Percentiles rank a stretch among this genome's conserved stretches.
Evolutionary conservation across 2,888 invertebrate species (phyloP).

Genomic region (Apomyelois bistriatella): DNA sequence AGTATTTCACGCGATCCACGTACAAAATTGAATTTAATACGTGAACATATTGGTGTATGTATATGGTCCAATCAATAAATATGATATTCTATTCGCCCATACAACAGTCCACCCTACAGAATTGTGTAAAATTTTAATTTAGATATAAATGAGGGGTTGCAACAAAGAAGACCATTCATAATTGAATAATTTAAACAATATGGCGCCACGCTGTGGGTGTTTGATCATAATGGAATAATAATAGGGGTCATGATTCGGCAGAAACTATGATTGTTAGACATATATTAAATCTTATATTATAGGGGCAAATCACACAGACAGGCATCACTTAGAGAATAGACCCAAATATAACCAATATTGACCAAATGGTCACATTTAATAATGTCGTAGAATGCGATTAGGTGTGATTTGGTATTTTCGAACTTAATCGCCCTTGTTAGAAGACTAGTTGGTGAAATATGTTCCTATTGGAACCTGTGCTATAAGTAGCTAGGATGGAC

Average conservation of each 20-base stretch:
- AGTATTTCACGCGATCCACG: neutral
- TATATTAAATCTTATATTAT: too few relatives aligned
- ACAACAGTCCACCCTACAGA: neutral
- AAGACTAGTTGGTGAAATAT: too few relatives aligned
- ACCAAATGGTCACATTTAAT: too few relatives aligned
- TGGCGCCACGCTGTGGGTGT: conserved; percentile 1
- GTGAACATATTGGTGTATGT: neutral
- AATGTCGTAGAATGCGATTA: too few relatives aligned
- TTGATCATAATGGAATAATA: conserved; percentile 4
- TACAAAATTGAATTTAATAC: neutral
- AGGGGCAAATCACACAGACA: too few relatives aligned
- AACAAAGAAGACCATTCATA: neutral
- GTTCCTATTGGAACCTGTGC: too few relatives aligned
- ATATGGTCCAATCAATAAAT: neutral
- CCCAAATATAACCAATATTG: too few relatives aligned
- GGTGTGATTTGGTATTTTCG: too few relatives aligned
- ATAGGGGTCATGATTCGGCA: neutral
- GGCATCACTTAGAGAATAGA: too few relatives aligned
- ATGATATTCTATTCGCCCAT: neutral
- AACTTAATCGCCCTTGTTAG: too few relatives aligned
- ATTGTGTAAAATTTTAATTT: neutral
- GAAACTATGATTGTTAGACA: neutral
- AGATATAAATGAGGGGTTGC: neutral
- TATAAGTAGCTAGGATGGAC: too few relatives aligned
- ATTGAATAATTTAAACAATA: conserved; percentile 9